Evolutionary conservation across 2,888 invertebrate species (phyloP).

Genomic region (Ophraella communa): DNA sequence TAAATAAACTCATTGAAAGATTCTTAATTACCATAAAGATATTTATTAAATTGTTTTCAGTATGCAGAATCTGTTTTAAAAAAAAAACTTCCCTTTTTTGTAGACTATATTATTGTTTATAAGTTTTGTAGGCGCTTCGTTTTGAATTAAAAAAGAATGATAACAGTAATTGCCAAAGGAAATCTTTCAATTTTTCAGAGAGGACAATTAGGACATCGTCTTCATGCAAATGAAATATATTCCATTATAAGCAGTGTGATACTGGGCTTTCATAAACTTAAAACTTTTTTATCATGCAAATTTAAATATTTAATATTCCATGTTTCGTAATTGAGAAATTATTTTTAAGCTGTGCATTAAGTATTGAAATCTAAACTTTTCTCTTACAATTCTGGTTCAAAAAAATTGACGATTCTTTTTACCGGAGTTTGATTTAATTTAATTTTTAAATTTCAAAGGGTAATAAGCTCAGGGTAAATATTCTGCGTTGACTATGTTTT

Average conservation of each 20-base stretch:
- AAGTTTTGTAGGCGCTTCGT: neutral
- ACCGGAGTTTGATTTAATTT: neutral
- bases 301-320: conserved; percentile 50
- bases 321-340: conserved; percentile 52
- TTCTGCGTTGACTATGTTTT: too few species aligned
- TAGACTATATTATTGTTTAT: neutral
- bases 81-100: neutral
- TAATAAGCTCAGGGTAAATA: too few species aligned
- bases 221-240: conserved; percentile 49
- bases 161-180: conserved; percentile 19
- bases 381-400: conserved; percentile 2
- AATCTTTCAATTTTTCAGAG: conserved; percentile 33
- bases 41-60: too few species aligned
- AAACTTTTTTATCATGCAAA: conserved; percentile 49
- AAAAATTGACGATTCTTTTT: neutral
- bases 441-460: too few species aligned
- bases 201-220: conserved; percentile 41
- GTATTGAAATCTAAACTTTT: conserved; percentile 34
- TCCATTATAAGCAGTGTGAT: conserved; percentile 48
- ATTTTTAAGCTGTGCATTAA: conserved; percentile 45
- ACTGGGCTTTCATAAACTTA: conserved; percentile 49
- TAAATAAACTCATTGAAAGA: too few species aligned
- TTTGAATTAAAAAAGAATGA: conserved; percentile 3
- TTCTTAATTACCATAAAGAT: too few species aligned
- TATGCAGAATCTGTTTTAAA: too few species aligned